Conservation (phyloP, 1,140 invertebrate species). For the Glossosoma conforme region DNA sequence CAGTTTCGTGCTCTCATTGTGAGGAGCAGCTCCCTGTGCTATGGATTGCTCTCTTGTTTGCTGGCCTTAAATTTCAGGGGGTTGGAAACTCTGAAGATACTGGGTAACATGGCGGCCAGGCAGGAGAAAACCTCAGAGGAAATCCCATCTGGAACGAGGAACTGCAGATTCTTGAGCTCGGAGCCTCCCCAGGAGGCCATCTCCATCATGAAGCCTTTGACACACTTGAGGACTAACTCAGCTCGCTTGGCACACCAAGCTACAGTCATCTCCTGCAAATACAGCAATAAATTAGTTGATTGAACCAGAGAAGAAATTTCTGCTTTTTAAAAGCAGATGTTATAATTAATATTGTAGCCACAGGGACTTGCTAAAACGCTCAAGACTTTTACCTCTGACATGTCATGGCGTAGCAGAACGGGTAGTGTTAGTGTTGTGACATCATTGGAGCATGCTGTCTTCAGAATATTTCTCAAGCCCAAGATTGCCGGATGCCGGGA, state of each 20-base stretch:
- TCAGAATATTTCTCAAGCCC: conserved; percentile 90
- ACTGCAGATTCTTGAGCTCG: conserved; percentile 72
- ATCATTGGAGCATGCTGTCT: conserved; percentile 89
- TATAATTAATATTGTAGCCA: too few species aligned
- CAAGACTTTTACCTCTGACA: conserved; percentile 82
- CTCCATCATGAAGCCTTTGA: conserved; percentile 99
- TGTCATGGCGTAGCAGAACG: conserved; percentile 85
- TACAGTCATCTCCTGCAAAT: conserved; percentile 84
- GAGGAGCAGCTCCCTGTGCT: too few species aligned
- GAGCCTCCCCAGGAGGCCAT: conserved; percentile 89
- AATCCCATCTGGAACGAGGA: conserved; percentile 65
- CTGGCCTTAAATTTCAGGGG: conserved; percentile 46
- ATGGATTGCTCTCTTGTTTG: too few species aligned
- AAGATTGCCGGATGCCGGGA: conserved; percentile 94
- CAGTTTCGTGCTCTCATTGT: too few species aligned
- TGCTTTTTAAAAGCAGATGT: too few species aligned
- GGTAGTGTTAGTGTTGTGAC: conserved; percentile 91
- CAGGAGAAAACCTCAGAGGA: conserved; percentile 81
- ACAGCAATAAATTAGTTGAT: neutral
- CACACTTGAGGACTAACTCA: conserved; percentile 96
- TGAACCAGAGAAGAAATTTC: too few species aligned
- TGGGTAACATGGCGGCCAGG: conserved; percentile 81
- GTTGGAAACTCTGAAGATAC: conserved; percentile 87
- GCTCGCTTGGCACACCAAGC: conserved; percentile 93
- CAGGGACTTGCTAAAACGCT: conserved; percentile 1